Percentiles rank a stretch among this genome's conserved stretches.
phyloP scores from a whole-genome alignment of 1,140 invertebrate genomes.

The Papilio dardanus region DNA sequence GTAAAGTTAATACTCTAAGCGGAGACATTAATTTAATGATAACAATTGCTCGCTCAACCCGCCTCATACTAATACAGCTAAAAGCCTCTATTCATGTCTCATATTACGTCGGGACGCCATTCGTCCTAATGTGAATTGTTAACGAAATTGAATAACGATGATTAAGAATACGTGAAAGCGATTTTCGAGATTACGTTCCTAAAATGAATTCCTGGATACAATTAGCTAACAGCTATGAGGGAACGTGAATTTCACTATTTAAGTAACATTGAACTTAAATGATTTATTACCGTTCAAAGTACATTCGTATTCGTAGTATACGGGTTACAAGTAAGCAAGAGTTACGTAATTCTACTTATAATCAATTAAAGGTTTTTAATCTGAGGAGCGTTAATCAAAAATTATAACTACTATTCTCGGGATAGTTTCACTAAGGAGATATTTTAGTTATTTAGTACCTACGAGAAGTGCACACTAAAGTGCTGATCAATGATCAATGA shows the following conservation, averaged over 20 bases:
- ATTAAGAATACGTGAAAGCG: constrained; percentile 41
- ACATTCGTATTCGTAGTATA: too few species aligned
- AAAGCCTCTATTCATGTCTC: constrained; percentile 60
- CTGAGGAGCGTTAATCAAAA: too few species aligned
- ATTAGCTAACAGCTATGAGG: constrained; percentile 10
- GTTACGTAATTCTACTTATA: neutral
- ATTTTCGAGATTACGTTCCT: constrained; percentile 19
- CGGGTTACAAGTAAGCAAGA: neutral
- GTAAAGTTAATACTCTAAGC: constrained; percentile 46
- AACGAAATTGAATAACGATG: constrained; percentile 46
- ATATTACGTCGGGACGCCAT: constrained; percentile 20
- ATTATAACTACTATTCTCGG: too few species aligned
- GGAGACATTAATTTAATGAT: constrained; percentile 63
- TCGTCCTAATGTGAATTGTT: constrained; percentile 48
- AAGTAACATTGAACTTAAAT: neutral
- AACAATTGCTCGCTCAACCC: constrained; percentile 58
- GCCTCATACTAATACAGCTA: constrained; percentile 58
- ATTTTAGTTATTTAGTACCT: too few species aligned
- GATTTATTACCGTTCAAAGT: neutral
- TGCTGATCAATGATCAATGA: too few species aligned
- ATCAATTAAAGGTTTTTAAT: neutral
- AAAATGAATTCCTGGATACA: constrained; percentile 31
- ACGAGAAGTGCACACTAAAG: too few species aligned
- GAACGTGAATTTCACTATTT: neutral
- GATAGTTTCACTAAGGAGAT: too few species aligned